Evolutionary conservation across 2,888 invertebrate species (phyloP).

Genomic region (Ctenicera cuprea): DNA sequence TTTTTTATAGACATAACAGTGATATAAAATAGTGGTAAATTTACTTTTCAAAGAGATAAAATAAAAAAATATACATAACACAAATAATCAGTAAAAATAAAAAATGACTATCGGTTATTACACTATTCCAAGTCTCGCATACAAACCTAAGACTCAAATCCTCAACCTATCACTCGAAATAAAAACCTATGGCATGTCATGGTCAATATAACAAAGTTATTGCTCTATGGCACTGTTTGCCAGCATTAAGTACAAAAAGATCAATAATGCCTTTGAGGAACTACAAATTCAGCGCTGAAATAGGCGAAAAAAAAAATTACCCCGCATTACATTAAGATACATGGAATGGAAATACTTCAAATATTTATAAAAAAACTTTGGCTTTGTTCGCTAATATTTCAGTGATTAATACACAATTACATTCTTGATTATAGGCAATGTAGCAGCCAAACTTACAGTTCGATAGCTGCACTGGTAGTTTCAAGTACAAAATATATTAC

Average conservation of each 20-base stretch:
- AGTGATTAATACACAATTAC: constrained; percentile 37
- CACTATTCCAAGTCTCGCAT: constrained; percentile 33
- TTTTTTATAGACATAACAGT: constrained; percentile 55
- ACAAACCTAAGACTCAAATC: constrained; percentile 32
- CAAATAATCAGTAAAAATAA: constrained; percentile 31
- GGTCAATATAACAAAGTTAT: constrained; percentile 46
- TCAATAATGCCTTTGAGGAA: constrained; percentile 58
- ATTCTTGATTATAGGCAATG: constrained; percentile 46
- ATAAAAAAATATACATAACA: constrained; percentile 45
- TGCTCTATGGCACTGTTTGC: constrained; percentile 60
- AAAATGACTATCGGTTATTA: constrained; percentile 44
- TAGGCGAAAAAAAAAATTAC: constrained; percentile 25
- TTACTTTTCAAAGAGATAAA: constrained; percentile 50
- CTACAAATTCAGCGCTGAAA: constrained; percentile 53
- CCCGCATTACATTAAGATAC: constrained; percentile 47
- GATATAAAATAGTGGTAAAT: constrained; percentile 56
- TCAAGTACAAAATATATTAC: constrained; percentile 49
- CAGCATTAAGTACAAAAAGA: constrained; percentile 59
- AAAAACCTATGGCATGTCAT: constrained; percentile 51
- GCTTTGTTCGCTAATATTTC: constrained; percentile 46
- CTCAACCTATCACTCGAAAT: constrained; percentile 48
- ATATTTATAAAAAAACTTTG: constrained; percentile 48
- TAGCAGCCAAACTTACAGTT: constrained; percentile 43
- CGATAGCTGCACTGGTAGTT: constrained; percentile 39
- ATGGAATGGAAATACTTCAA: constrained; percentile 55